Evolutionary conservation across 2,797 vertebrate species (phyloP), one percentile per base, ranked within the genome.

Genomic region (Sebastes trivittatus): DNA sequence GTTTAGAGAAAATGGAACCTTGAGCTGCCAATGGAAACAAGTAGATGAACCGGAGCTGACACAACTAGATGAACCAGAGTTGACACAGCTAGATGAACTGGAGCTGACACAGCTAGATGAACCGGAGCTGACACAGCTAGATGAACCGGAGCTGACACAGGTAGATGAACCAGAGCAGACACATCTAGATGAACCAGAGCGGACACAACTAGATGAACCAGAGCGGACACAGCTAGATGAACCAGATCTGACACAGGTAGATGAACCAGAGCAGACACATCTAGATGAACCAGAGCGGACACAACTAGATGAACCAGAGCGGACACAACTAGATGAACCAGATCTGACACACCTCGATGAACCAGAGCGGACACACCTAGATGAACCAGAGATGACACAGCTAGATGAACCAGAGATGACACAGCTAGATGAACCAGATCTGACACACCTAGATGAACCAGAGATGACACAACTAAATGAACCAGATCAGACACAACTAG

Each of bases 1-100:
- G n/a, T 49, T 16, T 55, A 10, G 7, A 32, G 70, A 84, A 75
- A 77, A 72, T 59, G 59, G 2, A 80, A 52, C 4, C 20, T 70
- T 55, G 1, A 59, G 3, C 18, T 23, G 4, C 14, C 30, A 72
- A 10, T 59, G 5, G 3, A 52, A 62, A 62, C 68, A 80, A 32
- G 2, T 5, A 46, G 30, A 62, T 34, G 60, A 32, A 32, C 16
- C 30, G 0, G 20, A 32, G 29, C 0, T n/a, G 59, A 62, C 30
- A 0, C 30, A 62, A 0, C 16, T 30, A 60, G 8, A 30, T 10
- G 18, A 11, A 56, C 54, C 0, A 0, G 54, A 56, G 22, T 0
- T 25, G 54, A 23, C 22, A 56, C 54, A 11, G 0, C 1, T 36
- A 36, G 34, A 32, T 32, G 32, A 32, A 32, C 32, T 3, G 3